A percentile compares a stretch with the other conserved stretches of the same genome.
Evolutionary conservation across 2,888 invertebrate genomes (phyloP).

Genomic region (Eupithecia tripunctaria): DNA sequence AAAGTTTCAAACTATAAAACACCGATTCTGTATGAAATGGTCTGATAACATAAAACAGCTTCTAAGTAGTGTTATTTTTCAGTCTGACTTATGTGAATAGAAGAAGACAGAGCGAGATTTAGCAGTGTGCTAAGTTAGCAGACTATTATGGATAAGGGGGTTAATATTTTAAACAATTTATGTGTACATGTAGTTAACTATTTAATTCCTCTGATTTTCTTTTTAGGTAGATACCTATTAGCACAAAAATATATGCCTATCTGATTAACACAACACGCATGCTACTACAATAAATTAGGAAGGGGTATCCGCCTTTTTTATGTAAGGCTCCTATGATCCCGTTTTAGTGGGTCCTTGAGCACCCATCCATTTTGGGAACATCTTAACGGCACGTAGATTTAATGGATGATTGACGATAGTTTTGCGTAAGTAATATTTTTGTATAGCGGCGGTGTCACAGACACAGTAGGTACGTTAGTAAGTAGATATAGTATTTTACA

Average conservation of each 20-base stretch:
- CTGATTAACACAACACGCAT: slow-evolving; percentile 21
- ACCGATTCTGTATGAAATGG: not conserved
- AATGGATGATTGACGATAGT: slow-evolving; percentile 14
- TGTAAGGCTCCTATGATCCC: slow-evolving; percentile 19
- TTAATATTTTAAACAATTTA: no score
- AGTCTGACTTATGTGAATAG: no score
- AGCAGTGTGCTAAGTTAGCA: no score
- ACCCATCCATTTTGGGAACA: slow-evolving; percentile 15
- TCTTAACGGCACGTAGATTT: slow-evolving; percentile 1
- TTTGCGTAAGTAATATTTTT: no score
- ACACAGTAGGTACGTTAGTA: no score
- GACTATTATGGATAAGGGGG: no score
- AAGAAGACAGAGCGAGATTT: no score
- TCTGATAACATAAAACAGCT: no score
- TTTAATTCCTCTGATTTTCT: not conserved
- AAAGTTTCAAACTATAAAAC: not conserved
- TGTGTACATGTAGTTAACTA: not conserved
- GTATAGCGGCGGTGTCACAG: no score
- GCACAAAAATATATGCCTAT: not conserved
- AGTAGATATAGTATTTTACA: no score
- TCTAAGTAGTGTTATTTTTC: no score
- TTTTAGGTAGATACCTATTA: not conserved
- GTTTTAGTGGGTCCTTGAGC: slow-evolving; percentile 14
- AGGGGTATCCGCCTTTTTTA: slow-evolving; percentile 30
- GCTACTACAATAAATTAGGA: slow-evolving; percentile 28